A percentile compares a stretch with the other conserved stretches of the same genome.
phyloP scores from a whole-genome alignment of 2,888 invertebrate genomes.

The Apodemia hepburni region DNA sequence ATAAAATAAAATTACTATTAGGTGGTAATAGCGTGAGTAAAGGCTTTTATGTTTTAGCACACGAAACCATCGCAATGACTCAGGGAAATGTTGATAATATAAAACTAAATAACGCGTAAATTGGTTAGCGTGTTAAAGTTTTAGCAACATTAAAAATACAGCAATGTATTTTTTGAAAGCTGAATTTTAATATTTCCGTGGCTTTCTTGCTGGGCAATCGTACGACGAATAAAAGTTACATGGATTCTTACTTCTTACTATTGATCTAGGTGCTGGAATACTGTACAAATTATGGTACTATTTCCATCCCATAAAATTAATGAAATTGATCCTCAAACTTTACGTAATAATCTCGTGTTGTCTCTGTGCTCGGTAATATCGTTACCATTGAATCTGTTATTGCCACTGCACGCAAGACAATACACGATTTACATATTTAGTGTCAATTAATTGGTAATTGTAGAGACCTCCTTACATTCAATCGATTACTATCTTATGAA shows the following conservation, averaged over 20 bases:
- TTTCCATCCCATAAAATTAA: not conserved
- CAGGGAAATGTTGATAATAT: constrained; percentile 14
- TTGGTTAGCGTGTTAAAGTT: constrained; percentile 14
- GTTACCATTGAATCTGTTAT: too few relatives aligned
- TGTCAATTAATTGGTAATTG: too few relatives aligned
- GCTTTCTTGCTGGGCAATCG: too few relatives aligned
- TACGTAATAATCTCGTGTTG: too few relatives aligned
- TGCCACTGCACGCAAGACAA: too few relatives aligned
- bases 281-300: not conserved
- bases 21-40: constrained; percentile 13
- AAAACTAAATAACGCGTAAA: constrained; percentile 8
- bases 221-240: too few relatives aligned
- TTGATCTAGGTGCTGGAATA: not conserved
- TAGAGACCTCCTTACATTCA: too few relatives aligned
- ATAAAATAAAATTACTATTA: not conserved
- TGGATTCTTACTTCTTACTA: not conserved
- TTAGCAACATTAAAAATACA: not conserved
- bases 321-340: too few relatives aligned
- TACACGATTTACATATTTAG: too few relatives aligned
- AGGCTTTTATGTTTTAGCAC: constrained; percentile 16
- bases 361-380: too few relatives aligned
- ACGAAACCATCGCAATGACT: constrained; percentile 18
- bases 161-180: not conserved
- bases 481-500: too few relatives aligned
- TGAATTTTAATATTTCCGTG: not conserved